Evolutionary conservation across 2,888 invertebrate genomes (phyloP).

Genomic region (Cheilosia impressa): DNA sequence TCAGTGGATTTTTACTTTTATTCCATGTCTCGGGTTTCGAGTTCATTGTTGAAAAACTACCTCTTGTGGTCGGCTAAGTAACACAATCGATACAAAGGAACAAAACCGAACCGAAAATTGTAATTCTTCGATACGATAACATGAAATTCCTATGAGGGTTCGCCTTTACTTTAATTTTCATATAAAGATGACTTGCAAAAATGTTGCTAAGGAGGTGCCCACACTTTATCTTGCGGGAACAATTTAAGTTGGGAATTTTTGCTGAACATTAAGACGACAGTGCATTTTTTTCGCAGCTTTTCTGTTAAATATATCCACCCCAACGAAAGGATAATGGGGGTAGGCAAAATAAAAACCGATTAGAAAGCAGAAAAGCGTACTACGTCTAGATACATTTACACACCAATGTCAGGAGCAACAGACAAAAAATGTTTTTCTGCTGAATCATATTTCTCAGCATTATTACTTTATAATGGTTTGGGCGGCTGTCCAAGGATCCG

Average conservation of each 20-base stretch:
- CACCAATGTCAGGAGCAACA: conserved; percentile 7
- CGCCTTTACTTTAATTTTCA: conserved; percentile 43
- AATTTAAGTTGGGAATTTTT: conserved; percentile 55
- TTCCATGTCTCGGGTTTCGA: conserved; percentile 21
- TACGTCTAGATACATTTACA: conserved; percentile 50
- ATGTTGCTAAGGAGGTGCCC: conserved; percentile 63
- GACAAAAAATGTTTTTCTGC: conserved; percentile 48
- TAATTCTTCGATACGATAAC: conserved; percentile 41
- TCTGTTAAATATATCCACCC: neutral
- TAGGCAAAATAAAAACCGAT: conserved; percentile 35
- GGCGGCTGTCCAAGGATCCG: conserved; percentile 68
- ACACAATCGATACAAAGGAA: conserved; percentile 55
- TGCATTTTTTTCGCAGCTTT: conserved; percentile 46
- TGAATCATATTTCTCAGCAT: conserved; percentile 72
- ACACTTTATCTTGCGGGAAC: conserved; percentile 69
- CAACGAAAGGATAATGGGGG: conserved; percentile 29
- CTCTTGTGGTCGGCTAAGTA: conserved; percentile 53
- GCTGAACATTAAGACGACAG: conserved; percentile 63
- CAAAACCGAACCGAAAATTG: conserved; percentile 29
- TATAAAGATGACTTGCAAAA: conserved; percentile 63
- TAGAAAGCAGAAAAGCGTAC: conserved; percentile 63
- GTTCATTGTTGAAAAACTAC: conserved; percentile 39
- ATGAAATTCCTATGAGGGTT: conserved; percentile 31
- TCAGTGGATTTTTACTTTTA: conserved; percentile 45
- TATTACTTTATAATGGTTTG: conserved; percentile 73